phyloP scores from a whole-genome alignment of 1,140 invertebrate genomes.

The Drosophila ambigua region DNA sequence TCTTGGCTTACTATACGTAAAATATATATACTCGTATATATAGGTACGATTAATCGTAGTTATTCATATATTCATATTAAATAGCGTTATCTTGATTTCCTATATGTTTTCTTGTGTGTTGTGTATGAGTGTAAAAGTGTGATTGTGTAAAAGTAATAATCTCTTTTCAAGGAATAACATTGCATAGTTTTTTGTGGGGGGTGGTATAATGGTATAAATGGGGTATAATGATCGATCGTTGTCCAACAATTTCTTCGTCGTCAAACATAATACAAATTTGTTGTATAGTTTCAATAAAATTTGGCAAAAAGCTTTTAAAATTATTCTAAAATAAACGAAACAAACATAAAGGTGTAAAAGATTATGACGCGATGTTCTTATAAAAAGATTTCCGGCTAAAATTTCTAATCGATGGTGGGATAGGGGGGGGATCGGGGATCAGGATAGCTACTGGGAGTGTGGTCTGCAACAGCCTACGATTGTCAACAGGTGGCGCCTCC shows the following conservation, averaged over 20 bases:
- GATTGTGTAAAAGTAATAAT: constrained; percentile 72
- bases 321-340: constrained; percentile 75
- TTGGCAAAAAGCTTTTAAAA: constrained; percentile 81
- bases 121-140: constrained; percentile 18
- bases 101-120: constrained; percentile 50
- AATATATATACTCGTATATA: constrained; percentile 63
- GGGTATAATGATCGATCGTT: constrained; percentile 48
- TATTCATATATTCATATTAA: constrained; percentile 52
- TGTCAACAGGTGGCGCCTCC: constrained; percentile 79
- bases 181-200: constrained; percentile 64
- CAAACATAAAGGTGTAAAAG: constrained; percentile 28
- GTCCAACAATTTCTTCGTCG: constrained; percentile 62
- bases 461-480: constrained; percentile 50
- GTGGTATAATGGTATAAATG: constrained; percentile 18
- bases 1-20: constrained; percentile 67
- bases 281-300: constrained; percentile 57
- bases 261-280: constrained; percentile 72
- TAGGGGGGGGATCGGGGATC: not conserved
- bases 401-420: constrained; percentile 32
- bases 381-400: constrained; percentile 21
- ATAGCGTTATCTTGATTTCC: constrained; percentile 64
- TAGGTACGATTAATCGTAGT: constrained; percentile 24
- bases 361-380: constrained; percentile 38
- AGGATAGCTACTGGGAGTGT: constrained; percentile 20
- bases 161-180: constrained; percentile 82